phyloP scores from a whole-genome alignment of 2,113 vertebrate species.

The Clarias macrocephalus region DNA sequence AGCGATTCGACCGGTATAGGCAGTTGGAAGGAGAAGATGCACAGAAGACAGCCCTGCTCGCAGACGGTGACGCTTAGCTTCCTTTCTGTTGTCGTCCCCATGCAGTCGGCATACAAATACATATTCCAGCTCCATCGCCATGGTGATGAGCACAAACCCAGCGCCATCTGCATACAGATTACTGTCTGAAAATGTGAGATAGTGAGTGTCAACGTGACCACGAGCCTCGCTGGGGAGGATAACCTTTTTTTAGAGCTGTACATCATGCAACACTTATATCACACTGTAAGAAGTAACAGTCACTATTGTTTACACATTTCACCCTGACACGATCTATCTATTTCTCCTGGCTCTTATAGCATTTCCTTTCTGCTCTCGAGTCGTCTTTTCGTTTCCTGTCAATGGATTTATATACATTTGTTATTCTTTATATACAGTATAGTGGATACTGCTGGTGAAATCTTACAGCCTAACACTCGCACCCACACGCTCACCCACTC shows the following conservation, averaged over 20 bases:
- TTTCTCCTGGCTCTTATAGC: background rate
- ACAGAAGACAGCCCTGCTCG: background rate
- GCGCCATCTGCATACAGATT: constrained; percentile 44
- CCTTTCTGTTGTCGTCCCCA: constrained; percentile 12
- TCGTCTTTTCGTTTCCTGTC: background rate
- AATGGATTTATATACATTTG: background rate
- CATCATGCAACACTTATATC: background rate
- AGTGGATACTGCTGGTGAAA: background rate
- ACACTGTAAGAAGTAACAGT: constrained; percentile 6
- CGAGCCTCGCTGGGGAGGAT: constrained; percentile 1
- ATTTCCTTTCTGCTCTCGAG: constrained; percentile 14
- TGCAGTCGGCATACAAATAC: constrained; percentile 26
- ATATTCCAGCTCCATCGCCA: constrained; percentile 56
- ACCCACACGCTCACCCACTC: background rate
- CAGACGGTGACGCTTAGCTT: constrained; percentile 10
- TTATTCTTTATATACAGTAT: background rate
- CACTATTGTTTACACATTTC: constrained; percentile 14
- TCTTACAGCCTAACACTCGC: background rate
- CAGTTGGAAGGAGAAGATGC: constrained; percentile 25
- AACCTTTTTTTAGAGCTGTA: constrained; percentile 8
- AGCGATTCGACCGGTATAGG: constrained; percentile 42
- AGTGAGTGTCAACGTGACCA: constrained; percentile 14
- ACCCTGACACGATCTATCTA: constrained; percentile 21
- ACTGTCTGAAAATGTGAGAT: constrained; percentile 40
- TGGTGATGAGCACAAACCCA: constrained; percentile 55